Percentiles rank a stretch among this genome's conserved stretches.
Conservation (phyloP, 1,140 invertebrate species). For the Popillia japonica region DNA sequence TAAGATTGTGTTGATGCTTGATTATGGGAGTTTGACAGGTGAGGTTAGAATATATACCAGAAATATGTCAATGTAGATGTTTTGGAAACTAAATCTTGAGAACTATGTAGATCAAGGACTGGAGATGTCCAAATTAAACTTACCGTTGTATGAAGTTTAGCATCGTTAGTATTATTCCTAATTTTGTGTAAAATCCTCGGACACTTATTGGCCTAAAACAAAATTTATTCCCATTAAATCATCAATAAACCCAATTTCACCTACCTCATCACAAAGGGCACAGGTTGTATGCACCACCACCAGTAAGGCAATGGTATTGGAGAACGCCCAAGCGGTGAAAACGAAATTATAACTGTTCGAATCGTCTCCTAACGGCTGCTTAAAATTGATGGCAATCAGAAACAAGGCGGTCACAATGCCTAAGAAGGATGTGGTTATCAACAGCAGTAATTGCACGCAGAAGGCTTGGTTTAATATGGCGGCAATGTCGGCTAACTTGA, state of each 20-base stretch:
- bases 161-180: constrained; percentile 45
- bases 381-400: constrained; percentile 45
- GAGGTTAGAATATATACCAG: too few species aligned
- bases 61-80: too few species aligned
- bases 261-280: constrained; percentile 48
- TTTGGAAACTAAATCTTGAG: too few species aligned
- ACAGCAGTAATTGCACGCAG: constrained; percentile 47
- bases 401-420: constrained; percentile 47
- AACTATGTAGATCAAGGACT: too few species aligned
- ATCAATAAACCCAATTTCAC: not conserved
- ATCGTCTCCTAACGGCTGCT: constrained; percentile 19
- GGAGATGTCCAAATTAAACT: not conserved
- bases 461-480: constrained; percentile 46
- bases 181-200: constrained; percentile 50
- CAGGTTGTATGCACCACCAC: constrained; percentile 46
- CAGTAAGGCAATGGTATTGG: constrained; percentile 44
- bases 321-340: constrained; percentile 46
- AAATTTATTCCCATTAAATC: not conserved
- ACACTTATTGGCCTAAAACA: constrained; percentile 50
- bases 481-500: constrained; percentile 48
- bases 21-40: too few species aligned
- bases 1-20: too few species aligned
- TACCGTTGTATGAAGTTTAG: constrained; percentile 47
- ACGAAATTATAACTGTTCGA: constrained; percentile 38
- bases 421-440: constrained; percentile 46